phyloP scores from a whole-genome alignment of 2,797 vertebrate species.

The Falco novaeseelandiae region DNA sequence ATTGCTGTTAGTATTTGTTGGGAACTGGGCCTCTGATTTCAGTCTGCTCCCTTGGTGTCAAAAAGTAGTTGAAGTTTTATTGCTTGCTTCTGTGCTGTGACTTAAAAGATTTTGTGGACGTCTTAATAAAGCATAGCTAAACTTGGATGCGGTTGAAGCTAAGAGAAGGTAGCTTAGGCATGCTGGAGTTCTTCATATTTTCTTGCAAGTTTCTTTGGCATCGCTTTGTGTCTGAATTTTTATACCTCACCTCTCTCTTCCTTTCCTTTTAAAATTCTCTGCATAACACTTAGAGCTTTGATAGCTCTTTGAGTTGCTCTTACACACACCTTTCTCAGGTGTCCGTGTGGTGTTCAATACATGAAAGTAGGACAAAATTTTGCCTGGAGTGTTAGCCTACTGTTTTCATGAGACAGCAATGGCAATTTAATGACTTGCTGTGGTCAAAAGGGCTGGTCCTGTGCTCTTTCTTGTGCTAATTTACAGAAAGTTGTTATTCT shows the following conservation, averaged over 20 bases:
- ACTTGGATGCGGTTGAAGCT: not conserved
- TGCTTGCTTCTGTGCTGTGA: constrained; percentile 32
- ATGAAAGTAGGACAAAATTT: constrained; percentile 1
- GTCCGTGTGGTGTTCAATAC: not conserved
- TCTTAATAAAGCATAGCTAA: not conserved
- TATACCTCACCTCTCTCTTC: constrained; percentile 6
- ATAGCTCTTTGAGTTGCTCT: not conserved
- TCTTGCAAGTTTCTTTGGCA: constrained; percentile 45
- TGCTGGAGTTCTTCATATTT: constrained; percentile 13
- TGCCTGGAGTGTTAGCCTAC: not conserved
- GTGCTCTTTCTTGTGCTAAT: constrained; percentile 21
- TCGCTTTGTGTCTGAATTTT: constrained; percentile 28
- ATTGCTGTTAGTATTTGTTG: constrained; percentile 39
- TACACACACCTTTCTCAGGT: not conserved
- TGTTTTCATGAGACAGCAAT: constrained; percentile 2
- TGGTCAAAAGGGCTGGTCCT: not conserved
- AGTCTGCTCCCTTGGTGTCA: constrained; percentile 1
- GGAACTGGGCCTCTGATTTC: constrained; percentile 10
- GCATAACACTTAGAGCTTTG: not conserved
- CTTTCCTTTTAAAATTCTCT: constrained; percentile 37
- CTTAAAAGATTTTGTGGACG: not conserved
- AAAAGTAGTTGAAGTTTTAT: not conserved
- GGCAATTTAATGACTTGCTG: not conserved
- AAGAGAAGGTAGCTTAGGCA: not conserved
- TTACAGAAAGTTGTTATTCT: not conserved